Percentiles rank a stretch among this genome's conserved stretches.
Evolutionary conservation across 2,888 invertebrate genomes (phyloP).

Genomic region (Caenorhabditis virilis): DNA sequence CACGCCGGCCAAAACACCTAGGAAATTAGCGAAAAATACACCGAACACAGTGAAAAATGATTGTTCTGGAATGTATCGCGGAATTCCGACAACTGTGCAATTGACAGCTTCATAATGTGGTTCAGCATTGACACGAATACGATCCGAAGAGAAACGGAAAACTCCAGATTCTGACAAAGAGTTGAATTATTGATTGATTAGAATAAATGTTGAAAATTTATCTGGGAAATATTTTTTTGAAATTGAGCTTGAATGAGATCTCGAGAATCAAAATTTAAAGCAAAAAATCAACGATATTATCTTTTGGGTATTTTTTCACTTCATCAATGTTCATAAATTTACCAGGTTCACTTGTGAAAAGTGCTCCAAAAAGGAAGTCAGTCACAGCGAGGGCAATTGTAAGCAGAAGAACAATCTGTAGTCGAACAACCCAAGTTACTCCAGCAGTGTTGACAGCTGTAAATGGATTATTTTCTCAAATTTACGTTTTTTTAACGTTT

Average conservation of each 20-base stretch:
- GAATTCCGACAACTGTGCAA: constrained; percentile 43
- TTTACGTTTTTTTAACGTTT: too few species aligned
- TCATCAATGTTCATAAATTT: constrained; percentile 64
- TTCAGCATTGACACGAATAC: constrained; percentile 75
- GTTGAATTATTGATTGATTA: not conserved
- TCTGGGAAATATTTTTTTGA: too few species aligned
- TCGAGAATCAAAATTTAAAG: too few species aligned
- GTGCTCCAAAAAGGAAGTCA: constrained; percentile 91
- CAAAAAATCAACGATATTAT: too few species aligned
- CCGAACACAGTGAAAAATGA: constrained; percentile 95
- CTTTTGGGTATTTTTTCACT: too few species aligned
- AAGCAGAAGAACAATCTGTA: constrained; percentile 86
- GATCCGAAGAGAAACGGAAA: constrained; percentile 83
- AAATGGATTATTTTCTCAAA: too few species aligned
- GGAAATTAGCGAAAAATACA: constrained; percentile 95
- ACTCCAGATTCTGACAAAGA: constrained; percentile 78
- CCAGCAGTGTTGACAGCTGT: constrained; percentile 88
- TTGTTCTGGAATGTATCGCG: constrained; percentile 73
- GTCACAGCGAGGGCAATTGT: constrained; percentile 85
- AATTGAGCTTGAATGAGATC: too few species aligned
- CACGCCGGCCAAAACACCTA: constrained; percentile 93
- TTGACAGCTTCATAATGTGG: constrained; percentile 75
- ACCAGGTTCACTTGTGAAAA: constrained; percentile 80
- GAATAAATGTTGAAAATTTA: not conserved
- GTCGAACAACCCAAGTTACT: constrained; percentile 94